These are phyloP conservation scores for Mellilla xanthometata DNA, from an alignment of 2,888 invertebrate genomes.

Conservation along the genomic window DNA sequence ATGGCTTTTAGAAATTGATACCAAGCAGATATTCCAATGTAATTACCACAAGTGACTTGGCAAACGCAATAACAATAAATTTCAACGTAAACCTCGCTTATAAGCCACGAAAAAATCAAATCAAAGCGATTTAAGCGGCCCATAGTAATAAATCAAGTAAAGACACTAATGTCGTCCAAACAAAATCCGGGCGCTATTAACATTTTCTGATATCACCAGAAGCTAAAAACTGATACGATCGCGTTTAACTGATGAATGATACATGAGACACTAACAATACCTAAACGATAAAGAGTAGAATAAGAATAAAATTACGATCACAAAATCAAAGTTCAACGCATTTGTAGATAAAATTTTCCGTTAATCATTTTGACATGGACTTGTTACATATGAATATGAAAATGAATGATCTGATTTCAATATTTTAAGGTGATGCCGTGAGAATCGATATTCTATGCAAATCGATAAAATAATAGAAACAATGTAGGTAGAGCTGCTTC, in stretches of 20 bases:
- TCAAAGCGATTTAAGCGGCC: slow-evolving; percentile 37
- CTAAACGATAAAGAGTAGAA: slow-evolving; percentile 19
- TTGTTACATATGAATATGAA: slow-evolving; percentile 31
- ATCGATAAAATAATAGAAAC: slow-evolving; percentile 51
- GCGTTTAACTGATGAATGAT: slow-evolving; percentile 70
- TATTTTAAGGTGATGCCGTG: slow-evolving; percentile 40
- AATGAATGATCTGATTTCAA: slow-evolving; percentile 43
- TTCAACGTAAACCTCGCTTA: slow-evolving; percentile 32
- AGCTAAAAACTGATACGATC: slow-evolving; percentile 61
- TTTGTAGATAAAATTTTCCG: slow-evolving; percentile 18
- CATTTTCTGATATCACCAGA: slow-evolving; percentile 72
- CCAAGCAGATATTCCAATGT: slow-evolving; percentile 22
- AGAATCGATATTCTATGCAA: slow-evolving; percentile 56
- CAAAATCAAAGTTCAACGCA: slow-evolving; percentile 21
- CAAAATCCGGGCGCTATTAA: slow-evolving; percentile 64
- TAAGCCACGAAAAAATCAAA: slow-evolving; percentile 38
- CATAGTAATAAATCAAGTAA: slow-evolving; percentile 58
- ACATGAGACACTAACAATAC: slow-evolving; percentile 46
- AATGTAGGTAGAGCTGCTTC: slow-evolving; percentile 66
- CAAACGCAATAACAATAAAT: slow-evolving; percentile 40
- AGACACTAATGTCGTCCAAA: slow-evolving; percentile 59
- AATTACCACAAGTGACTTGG: slow-evolving; percentile 19
- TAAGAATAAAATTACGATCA: slow-evolving; percentile 5
- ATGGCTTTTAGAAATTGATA: slow-evolving; percentile 16
- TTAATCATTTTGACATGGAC: slow-evolving; percentile 21